phyloP scores from a whole-genome alignment of 2,888 invertebrate genomes.

The Neocrepidodera transversa region DNA sequence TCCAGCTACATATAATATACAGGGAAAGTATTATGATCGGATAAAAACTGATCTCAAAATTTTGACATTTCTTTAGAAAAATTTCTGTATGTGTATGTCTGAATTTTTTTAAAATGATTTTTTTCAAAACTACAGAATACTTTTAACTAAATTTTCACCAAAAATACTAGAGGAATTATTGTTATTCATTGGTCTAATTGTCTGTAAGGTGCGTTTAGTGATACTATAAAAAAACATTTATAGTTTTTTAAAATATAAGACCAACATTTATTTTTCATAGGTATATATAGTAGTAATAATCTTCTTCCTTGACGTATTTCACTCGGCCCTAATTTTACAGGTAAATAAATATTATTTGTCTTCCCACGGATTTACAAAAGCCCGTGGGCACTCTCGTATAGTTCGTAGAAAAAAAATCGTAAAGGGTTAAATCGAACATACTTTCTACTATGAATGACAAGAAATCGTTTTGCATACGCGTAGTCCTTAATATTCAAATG shows the following conservation, averaged over 20 bases:
- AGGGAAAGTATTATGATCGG: too few relatives aligned
- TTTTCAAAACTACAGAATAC: too few relatives aligned
- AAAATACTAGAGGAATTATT: too few relatives aligned
- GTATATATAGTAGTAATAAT: too few relatives aligned
- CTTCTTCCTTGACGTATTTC: too few relatives aligned
- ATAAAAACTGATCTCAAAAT: too few relatives aligned
- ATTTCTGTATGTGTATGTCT: background rate
- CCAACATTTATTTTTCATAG: too few relatives aligned
- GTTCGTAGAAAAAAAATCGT: constrained; percentile 19
- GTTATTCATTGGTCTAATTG: too few relatives aligned
- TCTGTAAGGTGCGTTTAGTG: too few relatives aligned
- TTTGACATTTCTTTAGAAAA: background rate
- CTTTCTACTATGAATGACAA: constrained; percentile 9
- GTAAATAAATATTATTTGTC: constrained; percentile 13
- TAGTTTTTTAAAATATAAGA: too few relatives aligned
- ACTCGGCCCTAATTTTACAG: background rate
- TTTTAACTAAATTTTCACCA: background rate
- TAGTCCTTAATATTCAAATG: constrained; percentile 36
- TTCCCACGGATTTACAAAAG: constrained; percentile 20
- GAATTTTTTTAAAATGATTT: background rate
- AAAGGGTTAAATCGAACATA: constrained; percentile 32
- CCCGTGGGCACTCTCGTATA: constrained; percentile 15
- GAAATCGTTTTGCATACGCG: constrained; percentile 38
- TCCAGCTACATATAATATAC: too few relatives aligned
- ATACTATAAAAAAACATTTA: too few relatives aligned